These are phyloP conservation scores for Bombycilla garrulus DNA, from an alignment of 2,113 vertebrate species.

Conservation along the genomic window DNA sequence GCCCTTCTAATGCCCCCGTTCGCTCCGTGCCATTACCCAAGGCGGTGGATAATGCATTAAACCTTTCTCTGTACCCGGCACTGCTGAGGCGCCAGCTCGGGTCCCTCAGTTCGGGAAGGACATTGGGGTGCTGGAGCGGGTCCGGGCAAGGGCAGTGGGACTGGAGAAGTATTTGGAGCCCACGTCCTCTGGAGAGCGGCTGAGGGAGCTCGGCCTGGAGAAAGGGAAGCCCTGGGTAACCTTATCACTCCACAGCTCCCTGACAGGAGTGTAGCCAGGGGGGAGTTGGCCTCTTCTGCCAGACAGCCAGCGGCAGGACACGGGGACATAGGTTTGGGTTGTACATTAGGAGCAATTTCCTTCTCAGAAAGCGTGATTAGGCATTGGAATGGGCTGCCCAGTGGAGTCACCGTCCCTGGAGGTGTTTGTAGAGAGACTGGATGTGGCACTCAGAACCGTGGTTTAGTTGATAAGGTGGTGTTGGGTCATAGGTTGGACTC, in stretches of 20 bases:
- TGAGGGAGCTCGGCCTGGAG: neutral
- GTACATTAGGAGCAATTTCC: neutral
- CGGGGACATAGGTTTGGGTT: neutral
- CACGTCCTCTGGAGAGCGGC: accelerated
- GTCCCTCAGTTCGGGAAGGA: accelerated
- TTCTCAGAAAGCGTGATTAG: neutral
- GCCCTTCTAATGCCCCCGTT: neutral
- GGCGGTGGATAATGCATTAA: neutral
- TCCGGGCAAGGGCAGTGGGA: neutral
- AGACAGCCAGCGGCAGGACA: neutral
- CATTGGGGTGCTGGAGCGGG: neutral
- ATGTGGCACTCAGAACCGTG: neutral
- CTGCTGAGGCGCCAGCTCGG: neutral
- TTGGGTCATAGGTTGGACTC: neutral
- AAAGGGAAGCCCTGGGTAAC: neutral
- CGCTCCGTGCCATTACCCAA: accelerated
- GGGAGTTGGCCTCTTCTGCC: neutral
- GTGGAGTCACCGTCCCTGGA: neutral
- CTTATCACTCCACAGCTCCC: neutral
- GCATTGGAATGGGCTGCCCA: neutral
- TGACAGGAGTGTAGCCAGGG: neutral
- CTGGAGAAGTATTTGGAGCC: neutral
- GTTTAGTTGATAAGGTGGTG: neutral
- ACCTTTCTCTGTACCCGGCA: neutral
- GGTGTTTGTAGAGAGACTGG: neutral